Conservation (phyloP, 2,797 vertebrate species). For the Gallinago solitaria region DNA sequence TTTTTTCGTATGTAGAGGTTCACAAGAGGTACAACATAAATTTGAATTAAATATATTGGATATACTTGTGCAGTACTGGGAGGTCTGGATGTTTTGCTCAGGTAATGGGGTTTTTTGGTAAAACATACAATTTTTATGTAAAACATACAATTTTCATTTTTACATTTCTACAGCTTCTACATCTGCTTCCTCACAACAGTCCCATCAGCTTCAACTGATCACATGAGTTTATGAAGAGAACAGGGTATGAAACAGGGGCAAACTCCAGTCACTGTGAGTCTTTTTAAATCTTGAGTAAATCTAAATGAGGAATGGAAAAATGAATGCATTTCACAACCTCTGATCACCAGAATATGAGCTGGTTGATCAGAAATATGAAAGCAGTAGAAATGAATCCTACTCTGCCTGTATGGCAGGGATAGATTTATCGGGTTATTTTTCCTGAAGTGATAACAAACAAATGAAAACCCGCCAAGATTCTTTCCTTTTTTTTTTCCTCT, state of each 20-base stretch:
- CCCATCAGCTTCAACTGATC: not conserved
- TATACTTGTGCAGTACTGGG: not conserved
- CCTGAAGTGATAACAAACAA: not conserved
- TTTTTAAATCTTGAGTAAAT: not conserved
- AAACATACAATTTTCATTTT: not conserved
- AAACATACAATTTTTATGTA: not conserved
- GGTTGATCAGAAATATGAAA: not conserved
- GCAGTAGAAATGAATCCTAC: not conserved
- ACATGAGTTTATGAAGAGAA: not conserved
- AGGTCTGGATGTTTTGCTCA: not conserved
- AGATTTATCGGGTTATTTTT: not conserved
- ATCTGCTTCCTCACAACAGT: not conserved
- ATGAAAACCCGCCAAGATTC: not conserved
- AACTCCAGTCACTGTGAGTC: not conserved
- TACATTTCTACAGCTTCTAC: not conserved
- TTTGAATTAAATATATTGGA: not conserved
- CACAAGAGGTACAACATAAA: not conserved
- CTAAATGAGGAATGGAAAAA: not conserved
- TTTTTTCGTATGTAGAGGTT: not conserved
- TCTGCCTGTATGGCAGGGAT: not conserved
- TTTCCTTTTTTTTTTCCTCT: not conserved
- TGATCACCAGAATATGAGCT: not conserved
- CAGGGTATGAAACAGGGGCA: not conserved
- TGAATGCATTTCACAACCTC: not conserved
- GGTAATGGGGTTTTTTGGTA: rapidly evolving